These are phyloP conservation scores for Pantala flavescens DNA, from an alignment of 1,140 invertebrate genomes.

Conservation along the genomic window DNA sequence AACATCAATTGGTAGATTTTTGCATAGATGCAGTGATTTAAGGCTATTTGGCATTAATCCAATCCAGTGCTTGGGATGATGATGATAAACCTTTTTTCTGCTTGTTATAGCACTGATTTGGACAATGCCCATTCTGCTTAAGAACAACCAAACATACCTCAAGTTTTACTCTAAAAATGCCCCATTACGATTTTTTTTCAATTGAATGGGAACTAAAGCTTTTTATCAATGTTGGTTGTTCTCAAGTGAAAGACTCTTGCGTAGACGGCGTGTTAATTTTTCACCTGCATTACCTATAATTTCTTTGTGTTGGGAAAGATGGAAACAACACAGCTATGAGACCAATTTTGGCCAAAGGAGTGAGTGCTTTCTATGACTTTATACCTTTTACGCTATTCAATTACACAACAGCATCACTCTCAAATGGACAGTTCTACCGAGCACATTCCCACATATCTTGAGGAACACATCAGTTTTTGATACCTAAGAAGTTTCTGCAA, in stretches of 20 bases:
- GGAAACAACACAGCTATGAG: neutral
- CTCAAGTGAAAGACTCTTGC: neutral
- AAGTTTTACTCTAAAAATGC: neutral
- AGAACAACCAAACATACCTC: neutral
- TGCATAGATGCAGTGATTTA: constrained; percentile 6
- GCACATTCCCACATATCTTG: too few relatives aligned
- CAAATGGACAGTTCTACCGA: too few relatives aligned
- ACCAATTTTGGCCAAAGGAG: neutral
- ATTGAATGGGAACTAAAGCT: neutral
- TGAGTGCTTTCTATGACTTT: too few relatives aligned
- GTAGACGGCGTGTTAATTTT: constrained; percentile 3
- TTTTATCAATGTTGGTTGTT: neutral
- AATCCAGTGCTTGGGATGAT: neutral
- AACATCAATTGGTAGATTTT: constrained; percentile 9
- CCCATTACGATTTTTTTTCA: neutral
- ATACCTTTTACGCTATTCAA: too few relatives aligned
- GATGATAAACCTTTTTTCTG: neutral
- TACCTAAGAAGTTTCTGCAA: too few relatives aligned
- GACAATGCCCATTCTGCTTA: constrained; percentile 1
- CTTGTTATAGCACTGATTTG: neutral
- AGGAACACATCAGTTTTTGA: too few relatives aligned
- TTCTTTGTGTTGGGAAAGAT: neutral
- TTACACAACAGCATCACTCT: too few relatives aligned
- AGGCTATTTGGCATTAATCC: neutral
- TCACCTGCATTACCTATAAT: neutral